These are phyloP conservation scores for Oophaga pumilio DNA, from an alignment of 2,113 vertebrate species.

Conservation along the genomic window DNA sequence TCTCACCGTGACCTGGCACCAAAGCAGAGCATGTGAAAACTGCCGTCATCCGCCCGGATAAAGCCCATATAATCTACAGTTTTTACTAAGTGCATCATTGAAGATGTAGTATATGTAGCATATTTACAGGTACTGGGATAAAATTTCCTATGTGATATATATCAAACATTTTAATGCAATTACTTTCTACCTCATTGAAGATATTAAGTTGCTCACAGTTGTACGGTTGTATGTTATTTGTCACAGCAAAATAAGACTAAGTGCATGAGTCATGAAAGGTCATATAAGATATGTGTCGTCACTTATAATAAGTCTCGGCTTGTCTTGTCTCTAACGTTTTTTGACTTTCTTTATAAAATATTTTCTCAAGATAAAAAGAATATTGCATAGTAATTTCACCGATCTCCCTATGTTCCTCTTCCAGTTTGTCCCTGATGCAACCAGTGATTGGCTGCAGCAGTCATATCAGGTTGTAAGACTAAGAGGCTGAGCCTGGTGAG, in stretches of 20 bases:
- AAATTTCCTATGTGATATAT: neutral
- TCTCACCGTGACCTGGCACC: slow-evolving; percentile 2
- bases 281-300: neutral
- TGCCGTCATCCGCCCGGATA: neutral
- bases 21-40: neutral
- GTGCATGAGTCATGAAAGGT: neutral
- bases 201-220: neutral
- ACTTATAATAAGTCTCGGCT: too few species aligned
- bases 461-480: too few species aligned
- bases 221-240: neutral
- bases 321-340: too few species aligned
- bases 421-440: too few species aligned
- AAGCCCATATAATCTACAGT: neutral
- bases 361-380: too few species aligned
- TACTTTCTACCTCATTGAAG: neutral
- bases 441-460: too few species aligned
- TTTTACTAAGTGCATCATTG: neutral
- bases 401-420: too few species aligned
- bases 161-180: neutral
- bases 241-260: neutral
- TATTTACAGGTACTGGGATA: neutral
- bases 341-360: too few species aligned
- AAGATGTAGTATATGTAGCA: neutral
- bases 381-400: too few species aligned
- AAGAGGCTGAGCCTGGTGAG: too few species aligned